Conservation (phyloP, 2,888 invertebrate genomes). For the Drosophila percnosoma region DNA sequence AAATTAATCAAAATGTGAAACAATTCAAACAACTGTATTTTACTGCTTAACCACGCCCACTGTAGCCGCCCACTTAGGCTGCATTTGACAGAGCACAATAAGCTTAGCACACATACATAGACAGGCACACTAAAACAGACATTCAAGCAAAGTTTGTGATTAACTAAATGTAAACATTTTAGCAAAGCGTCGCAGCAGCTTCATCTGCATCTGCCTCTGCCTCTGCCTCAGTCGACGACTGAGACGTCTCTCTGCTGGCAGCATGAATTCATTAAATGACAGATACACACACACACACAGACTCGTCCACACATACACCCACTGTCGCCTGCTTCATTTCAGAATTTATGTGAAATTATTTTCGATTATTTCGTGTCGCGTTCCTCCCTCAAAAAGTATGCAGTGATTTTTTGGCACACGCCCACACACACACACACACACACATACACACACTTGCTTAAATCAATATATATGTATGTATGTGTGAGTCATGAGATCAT, state of each 20-base stretch:
- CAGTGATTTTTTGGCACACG: conserved; percentile 47
- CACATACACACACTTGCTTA: conserved; percentile 18
- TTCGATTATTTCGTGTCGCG: conserved; percentile 54
- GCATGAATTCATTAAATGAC: conserved; percentile 54
- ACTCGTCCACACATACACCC: background rate
- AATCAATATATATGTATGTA: conserved; percentile 37
- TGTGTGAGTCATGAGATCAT: conserved; percentile 48
- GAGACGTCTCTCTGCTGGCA: conserved; percentile 24
- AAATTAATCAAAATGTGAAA: conserved; percentile 75
- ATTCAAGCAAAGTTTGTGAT: conserved; percentile 42
- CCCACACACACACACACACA: conserved; percentile 21
- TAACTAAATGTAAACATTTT: conserved; percentile 74
- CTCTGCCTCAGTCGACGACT: conserved; percentile 4
- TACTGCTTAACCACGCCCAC: conserved; percentile 22
- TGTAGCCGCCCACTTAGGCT: conserved; percentile 39
- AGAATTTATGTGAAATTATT: conserved; percentile 61
- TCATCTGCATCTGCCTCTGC: conserved; percentile 8
- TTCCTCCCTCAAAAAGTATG: conserved; percentile 31
- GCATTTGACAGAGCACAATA: conserved; percentile 55
- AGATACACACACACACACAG: conserved; percentile 10
- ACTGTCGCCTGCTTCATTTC: conserved; percentile 30
- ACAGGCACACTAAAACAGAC: background rate
- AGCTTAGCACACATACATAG: conserved; percentile 27
- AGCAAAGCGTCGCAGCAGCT: conserved; percentile 38
- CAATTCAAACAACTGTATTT: conserved; percentile 62